Evolutionary conservation across 2,888 invertebrate genomes (phyloP), one percentile per base, ranked within the genome.

Genomic region (Clunio marinus): DNA sequence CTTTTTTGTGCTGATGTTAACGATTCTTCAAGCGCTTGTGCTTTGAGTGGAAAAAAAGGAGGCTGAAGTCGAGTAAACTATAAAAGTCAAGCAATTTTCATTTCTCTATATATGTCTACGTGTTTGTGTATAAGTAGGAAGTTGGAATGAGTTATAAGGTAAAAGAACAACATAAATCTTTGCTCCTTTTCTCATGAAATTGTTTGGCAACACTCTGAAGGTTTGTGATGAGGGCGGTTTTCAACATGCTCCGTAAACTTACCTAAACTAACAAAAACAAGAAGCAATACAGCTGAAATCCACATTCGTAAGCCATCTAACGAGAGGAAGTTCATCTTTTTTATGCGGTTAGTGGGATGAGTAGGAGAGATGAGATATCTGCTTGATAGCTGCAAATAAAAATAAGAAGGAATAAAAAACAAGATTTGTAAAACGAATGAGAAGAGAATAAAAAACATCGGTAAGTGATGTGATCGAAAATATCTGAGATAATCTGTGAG

Each of bases 231-330:
- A 20, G 51, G 51, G 51, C 51, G 51, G 17, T 22, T 51, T 22
- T 51, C 41, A 17, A 17, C 17, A 22, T 17, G 51, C 17, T 51
- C 20, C 51, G 22, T 17, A 20, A 17, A 63, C 63, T 63, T 63
- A 63, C 63, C 63, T 46, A 63, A 46, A 46, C 63, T 37, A 46
- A 63, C 46, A 46, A 63, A 63, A 63, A 63, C 63, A 63, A 63
- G 22, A n/a, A 63, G 24, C 45, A 63, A 28, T 17, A 63, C 13
- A 45, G 63, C 63, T 63, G 63, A 63, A 45, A 45, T 46, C 63
- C 63, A 63, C 63, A 63, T 63, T 22, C 63, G 28, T 27, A 60
- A 24, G 10, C n/a, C 37, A 24, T 37, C 35, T 20, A 60, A 60
- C 41, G 59, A 59, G 28, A 28, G n/a, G 20, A 59, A 28, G 28